Conservation (phyloP, 1,140 invertebrate genomes). For the Magallana ariakensis region DNA sequence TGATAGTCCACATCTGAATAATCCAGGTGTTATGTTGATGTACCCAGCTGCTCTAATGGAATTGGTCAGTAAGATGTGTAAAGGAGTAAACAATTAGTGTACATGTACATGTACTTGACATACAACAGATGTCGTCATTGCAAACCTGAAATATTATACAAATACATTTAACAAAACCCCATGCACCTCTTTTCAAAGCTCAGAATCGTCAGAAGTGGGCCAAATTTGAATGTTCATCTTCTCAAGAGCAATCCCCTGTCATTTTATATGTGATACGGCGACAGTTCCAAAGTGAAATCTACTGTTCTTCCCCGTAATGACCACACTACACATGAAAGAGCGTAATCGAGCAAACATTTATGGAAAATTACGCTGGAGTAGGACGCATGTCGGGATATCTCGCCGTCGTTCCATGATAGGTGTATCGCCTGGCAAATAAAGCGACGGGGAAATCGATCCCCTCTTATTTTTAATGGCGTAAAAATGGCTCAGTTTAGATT, state of each 20-base stretch:
- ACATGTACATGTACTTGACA: no score
- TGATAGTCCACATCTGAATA: no score
- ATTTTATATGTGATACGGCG: not conserved
- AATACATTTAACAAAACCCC: not conserved
- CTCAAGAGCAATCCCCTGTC: not conserved
- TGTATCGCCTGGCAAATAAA: constrained; percentile 27
- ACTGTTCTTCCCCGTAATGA: constrained; percentile 20
- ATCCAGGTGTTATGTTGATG: no score
- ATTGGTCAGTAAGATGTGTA: no score
- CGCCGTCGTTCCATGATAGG: constrained; percentile 8
- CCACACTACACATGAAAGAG: not conserved
- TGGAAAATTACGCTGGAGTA: not conserved
- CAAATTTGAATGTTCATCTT: constrained; percentile 11
- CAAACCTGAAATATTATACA: not conserved
- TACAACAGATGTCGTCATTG: no score
- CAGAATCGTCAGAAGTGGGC: not conserved
- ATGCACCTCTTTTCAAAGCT: not conserved
- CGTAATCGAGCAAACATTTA: constrained; percentile 19
- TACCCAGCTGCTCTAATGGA: no score
- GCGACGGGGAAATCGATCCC: constrained; percentile 3
- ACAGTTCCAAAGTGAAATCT: not conserved
- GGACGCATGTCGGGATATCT: not conserved
- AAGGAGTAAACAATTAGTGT: no score
- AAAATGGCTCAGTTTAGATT: constrained; percentile 19
- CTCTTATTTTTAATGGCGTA: not conserved